Percentiles rank a stretch among this genome's conserved stretches.
Evolutionary conservation across 2,113 vertebrate species (phyloP).

Genomic region (Dipodomys merriami): DNA sequence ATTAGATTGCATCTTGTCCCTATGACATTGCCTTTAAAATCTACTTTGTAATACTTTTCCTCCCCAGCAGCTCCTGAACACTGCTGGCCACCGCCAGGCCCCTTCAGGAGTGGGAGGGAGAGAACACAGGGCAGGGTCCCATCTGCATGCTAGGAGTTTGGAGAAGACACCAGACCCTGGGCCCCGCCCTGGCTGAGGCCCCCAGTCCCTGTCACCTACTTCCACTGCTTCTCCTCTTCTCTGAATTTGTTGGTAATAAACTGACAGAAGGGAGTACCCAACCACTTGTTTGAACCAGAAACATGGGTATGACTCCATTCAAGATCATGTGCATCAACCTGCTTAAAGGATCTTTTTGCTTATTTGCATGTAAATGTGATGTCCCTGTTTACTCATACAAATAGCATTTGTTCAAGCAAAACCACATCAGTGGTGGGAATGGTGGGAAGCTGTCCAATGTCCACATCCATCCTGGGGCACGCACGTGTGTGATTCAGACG

Average conservation of each 20-base stretch:
- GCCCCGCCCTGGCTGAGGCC: background rate
- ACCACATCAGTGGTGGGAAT: background rate
- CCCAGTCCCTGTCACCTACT: background rate
- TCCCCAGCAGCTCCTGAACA: background rate
- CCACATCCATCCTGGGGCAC: background rate
- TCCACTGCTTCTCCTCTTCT: background rate
- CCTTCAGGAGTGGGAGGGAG: background rate
- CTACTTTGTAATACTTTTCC: background rate
- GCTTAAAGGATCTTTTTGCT: background rate
- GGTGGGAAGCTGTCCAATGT: background rate
- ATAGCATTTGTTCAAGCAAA: background rate
- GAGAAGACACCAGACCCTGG: background rate
- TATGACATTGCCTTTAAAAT: conserved; percentile 40
- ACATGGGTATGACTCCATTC: background rate
- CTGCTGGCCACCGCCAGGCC: background rate
- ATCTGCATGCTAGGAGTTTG: fast-evolving
- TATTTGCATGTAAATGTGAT: background rate
- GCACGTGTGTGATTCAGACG: background rate
- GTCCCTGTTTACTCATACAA: background rate
- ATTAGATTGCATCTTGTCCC: conserved; percentile 60
- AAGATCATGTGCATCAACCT: background rate
- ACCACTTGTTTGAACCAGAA: conserved; percentile 15
- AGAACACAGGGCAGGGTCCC: background rate
- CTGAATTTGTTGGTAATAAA: background rate
- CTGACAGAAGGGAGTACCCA: background rate